These are phyloP conservation scores for Cheumatopsyche charites DNA, from an alignment of 1,140 invertebrate species.

Conservation along the genomic window DNA sequence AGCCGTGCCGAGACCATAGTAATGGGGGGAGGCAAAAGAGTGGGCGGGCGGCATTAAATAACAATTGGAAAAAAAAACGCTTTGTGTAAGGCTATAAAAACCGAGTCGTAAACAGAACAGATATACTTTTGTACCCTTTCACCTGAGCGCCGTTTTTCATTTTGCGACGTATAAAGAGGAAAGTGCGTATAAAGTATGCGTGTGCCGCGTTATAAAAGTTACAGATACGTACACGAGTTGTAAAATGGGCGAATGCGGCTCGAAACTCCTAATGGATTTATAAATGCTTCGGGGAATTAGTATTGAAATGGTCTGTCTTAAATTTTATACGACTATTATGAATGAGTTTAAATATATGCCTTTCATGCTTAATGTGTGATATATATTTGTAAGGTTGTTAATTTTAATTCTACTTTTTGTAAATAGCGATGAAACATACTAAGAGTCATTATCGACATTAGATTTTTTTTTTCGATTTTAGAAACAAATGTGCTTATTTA, in stretches of 20 bases:
- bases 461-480: too few relatives aligned
- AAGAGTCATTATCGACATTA: too few relatives aligned
- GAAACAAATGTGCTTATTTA: too few relatives aligned
- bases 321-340: not conserved
- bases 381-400: too few relatives aligned
- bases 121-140: conserved; percentile 45
- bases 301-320: too few relatives aligned
- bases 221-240: not conserved
- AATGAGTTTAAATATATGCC: not conserved
- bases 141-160: conserved; percentile 46
- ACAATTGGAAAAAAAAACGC: conserved; percentile 48
- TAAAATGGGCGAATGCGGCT: too few relatives aligned
- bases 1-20: too few relatives aligned
- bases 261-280: too few relatives aligned
- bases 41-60: conserved; percentile 44
- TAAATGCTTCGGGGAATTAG: too few relatives aligned
- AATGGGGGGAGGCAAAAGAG: too few relatives aligned
- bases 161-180: conserved; percentile 44
- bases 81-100: conserved; percentile 46
- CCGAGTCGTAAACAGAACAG: conserved; percentile 47
- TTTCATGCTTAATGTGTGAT: not conserved
- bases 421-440: too few relatives aligned
- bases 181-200: conserved; percentile 26
- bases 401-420: too few relatives aligned
- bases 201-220: not conserved